Conservation (phyloP, 2,888 invertebrate genomes). For the Atrina japonica region DNA sequence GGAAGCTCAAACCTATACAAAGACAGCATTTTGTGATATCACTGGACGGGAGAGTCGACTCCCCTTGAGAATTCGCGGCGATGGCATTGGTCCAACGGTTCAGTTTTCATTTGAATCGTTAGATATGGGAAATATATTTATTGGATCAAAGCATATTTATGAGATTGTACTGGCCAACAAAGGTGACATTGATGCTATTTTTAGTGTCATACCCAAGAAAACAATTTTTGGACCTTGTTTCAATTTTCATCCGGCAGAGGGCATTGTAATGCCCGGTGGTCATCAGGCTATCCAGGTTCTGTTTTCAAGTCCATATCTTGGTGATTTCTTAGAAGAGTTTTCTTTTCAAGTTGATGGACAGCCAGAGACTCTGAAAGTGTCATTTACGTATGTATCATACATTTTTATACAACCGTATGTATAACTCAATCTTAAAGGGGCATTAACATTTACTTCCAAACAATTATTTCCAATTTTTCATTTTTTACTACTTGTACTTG, state of each 20-base stretch:
- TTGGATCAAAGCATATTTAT: constrained; percentile 79
- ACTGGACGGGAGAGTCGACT: constrained; percentile 80
- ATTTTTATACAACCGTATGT: too few species aligned
- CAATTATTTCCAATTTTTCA: too few species aligned
- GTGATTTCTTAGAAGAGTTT: constrained; percentile 80
- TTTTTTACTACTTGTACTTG: too few species aligned
- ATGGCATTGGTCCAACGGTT: constrained; percentile 80
- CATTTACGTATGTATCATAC: constrained; percentile 67
- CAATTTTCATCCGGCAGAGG: constrained; percentile 78
- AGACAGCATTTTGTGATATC: constrained; percentile 80
- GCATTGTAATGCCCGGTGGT: constrained; percentile 79
- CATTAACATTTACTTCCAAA: too few species aligned
- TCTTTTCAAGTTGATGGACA: constrained; percentile 79
- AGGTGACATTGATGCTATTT: constrained; percentile 81
- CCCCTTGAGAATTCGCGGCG: constrained; percentile 78
- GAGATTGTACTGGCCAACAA: constrained; percentile 80
- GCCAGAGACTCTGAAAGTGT: constrained; percentile 70
- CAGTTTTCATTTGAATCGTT: constrained; percentile 78
- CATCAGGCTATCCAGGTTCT: constrained; percentile 79
- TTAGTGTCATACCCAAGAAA: constrained; percentile 72
- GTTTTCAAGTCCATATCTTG: constrained; percentile 77
- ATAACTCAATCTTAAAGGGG: too few species aligned
- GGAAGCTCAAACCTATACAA: constrained; percentile 76
- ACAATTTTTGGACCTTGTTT: constrained; percentile 79
- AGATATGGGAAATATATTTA: constrained; percentile 80